phyloP scores from a whole-genome alignment of 2,797 vertebrate genomes.

The Thunnus albacares region DNA sequence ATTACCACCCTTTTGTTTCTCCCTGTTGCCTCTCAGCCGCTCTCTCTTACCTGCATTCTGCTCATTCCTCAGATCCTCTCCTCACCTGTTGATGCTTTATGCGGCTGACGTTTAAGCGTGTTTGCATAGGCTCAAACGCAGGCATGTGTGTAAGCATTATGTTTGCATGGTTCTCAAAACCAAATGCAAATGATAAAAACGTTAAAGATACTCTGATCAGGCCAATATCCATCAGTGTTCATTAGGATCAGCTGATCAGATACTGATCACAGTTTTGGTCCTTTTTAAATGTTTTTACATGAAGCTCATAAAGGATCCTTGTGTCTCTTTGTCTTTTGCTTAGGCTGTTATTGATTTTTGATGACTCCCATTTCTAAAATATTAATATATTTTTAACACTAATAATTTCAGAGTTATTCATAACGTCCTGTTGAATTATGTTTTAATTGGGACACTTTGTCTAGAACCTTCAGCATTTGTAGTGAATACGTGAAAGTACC shows the following conservation, averaged over 20 bases:
- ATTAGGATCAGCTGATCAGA: not conserved
- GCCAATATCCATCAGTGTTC: not conserved
- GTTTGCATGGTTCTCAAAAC: not conserved
- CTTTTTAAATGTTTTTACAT: not conserved
- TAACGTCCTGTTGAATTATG: not conserved
- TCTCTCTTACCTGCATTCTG: slow-evolving; percentile 47
- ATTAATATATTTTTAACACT: not conserved
- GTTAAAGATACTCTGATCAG: not conserved
- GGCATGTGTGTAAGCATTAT: not conserved
- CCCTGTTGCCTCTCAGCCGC: slow-evolving; percentile 32
- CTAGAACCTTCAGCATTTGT: slow-evolving; percentile 7
- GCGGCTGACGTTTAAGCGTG: slow-evolving; percentile 11
- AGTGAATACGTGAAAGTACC: not conserved
- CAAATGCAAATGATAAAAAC: slow-evolving; percentile 8
- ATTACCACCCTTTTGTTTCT: slow-evolving; percentile 65
- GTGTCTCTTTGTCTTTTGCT: slow-evolving; percentile 19
- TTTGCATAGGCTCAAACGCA: not conserved
- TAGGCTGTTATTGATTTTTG: not conserved
- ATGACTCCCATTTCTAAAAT: not conserved
- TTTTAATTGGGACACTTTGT: not conserved
- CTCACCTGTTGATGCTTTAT: slow-evolving; percentile 70
- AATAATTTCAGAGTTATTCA: not conserved
- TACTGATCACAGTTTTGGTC: not conserved
- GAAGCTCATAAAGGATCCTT: not conserved
- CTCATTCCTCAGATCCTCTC: slow-evolving; percentile 46